Evolutionary conservation across 2,888 invertebrate genomes (phyloP).

Genomic region (Nebria salina): DNA sequence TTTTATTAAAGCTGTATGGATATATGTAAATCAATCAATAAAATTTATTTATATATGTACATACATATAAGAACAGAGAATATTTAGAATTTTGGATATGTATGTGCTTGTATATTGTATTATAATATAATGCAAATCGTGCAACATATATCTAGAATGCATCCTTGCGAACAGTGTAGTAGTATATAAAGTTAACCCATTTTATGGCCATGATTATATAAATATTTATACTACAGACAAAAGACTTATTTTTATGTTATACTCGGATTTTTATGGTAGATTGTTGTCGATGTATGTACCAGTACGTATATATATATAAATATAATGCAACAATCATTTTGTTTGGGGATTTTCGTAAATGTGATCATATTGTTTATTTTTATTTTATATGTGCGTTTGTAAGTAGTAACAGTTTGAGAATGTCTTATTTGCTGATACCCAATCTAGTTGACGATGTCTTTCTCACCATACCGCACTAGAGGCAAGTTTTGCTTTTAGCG

Average conservation of each 20-base stretch:
- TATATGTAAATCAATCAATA: no score
- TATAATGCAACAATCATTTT: no score
- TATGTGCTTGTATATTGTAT: neutral
- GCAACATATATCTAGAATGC: neutral
- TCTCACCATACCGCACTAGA: neutral
- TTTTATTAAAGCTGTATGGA: no score
- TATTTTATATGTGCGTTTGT: neutral
- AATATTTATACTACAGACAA: neutral
- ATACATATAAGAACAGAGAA: no score
- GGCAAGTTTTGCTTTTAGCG: neutral
- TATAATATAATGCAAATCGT: neutral
- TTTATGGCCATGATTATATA: neutral
- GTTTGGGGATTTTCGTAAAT: neutral
- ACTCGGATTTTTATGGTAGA: no score
- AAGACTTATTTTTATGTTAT: neutral
- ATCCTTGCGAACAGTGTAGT: no score
- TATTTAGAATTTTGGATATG: neutral
- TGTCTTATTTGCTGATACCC: constrained; percentile 16
- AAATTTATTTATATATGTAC: no score
- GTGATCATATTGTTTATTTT: neutral
- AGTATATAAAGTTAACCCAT: neutral
- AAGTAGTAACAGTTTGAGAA: neutral
- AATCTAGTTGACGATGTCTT: constrained; percentile 1
- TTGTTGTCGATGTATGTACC: no score
- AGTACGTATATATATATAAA: no score